These are phyloP conservation scores for Brachyistius frenatus DNA, from an alignment of 2,113 vertebrate genomes.

Conservation along the genomic window DNA sequence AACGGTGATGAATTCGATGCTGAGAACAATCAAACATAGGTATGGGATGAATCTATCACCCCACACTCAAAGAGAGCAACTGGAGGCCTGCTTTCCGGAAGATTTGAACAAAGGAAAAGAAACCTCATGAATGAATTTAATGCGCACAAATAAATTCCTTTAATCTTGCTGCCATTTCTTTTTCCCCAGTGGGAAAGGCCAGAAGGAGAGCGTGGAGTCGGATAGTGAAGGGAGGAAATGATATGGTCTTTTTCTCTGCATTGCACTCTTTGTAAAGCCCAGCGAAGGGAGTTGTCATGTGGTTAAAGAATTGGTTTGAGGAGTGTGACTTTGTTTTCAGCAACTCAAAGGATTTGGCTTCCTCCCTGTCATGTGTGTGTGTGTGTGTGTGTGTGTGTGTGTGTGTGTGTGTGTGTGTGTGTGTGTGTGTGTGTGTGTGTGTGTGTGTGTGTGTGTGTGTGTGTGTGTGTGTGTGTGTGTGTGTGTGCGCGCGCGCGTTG, in stretches of 20 bases:
- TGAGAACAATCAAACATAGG: slow-evolving; percentile 80
- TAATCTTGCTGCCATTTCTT: slow-evolving; percentile 78
- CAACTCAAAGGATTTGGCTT: slow-evolving; percentile 46
- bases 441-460: not conserved
- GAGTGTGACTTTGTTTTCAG: slow-evolving; percentile 57
- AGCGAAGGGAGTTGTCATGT: slow-evolving; percentile 57
- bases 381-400: no score
- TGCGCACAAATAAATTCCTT: slow-evolving; percentile 78
- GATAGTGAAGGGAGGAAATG: slow-evolving; percentile 42
- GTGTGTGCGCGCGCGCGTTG: slow-evolving; percentile 1
- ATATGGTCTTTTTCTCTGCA: slow-evolving; percentile 25
- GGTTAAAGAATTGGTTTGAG: slow-evolving; percentile 40
- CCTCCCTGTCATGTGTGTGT: slow-evolving; percentile 16
- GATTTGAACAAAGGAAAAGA: slow-evolving; percentile 67
- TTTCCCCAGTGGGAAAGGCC: slow-evolving; percentile 56
- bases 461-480: no score
- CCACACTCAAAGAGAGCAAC: slow-evolving; percentile 72
- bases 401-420: not conserved
- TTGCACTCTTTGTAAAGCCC: slow-evolving; percentile 52
- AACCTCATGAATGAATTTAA: slow-evolving; percentile 74
- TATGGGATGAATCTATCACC: slow-evolving; percentile 78
- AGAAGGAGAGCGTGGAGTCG: slow-evolving; percentile 48
- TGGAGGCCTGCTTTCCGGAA: slow-evolving; percentile 69
- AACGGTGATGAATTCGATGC: slow-evolving; percentile 80
- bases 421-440: no score